Evolutionary conservation across 2,113 vertebrate genomes (phyloP), one percentile per base, ranked within the genome.

Genomic region (Setophaga petechia): DNA sequence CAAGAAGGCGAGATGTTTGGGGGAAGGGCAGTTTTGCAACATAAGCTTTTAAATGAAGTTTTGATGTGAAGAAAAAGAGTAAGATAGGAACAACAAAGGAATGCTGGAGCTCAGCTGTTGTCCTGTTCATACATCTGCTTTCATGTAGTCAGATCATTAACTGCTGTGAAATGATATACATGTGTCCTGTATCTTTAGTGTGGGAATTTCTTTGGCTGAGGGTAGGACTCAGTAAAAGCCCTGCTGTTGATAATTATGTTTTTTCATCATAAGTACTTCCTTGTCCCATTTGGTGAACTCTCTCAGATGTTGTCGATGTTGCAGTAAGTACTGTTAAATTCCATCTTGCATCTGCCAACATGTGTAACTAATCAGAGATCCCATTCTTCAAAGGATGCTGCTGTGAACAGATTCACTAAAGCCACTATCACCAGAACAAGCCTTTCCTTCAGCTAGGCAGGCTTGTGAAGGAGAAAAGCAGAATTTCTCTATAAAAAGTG

Each of bases 251-350:
- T 96, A 84, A 80, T 95, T 94, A 87, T 51, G 67, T 39, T 91
- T 86, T 94, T 95, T 85, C 79, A 78, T 95, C 47, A 0, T 73
- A 88, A 95, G 85, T 80, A 69, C 84, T 95, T 91, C 90, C 91
- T 95, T 79, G 58, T 95, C 78, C 74, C 62, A 75, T 94, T 91
- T 83, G 87, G 78, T 86, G 90, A 77, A 90, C 91, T 95, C 81
- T 89, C 80, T 97, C 92, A 90, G 90, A 95, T 96, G 89, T 83
- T 97, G 94, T 93, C 1, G 17, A 86, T 91, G 61, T 76, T 96
- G 92, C 92, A 94, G 79, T 93, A 88, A 96, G 83, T 61, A 55
- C 71, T 94, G 82, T 90, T 94, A 78, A 95, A 58, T 72, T 85
- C 75, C 27, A 41, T 83, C 92, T 90, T 96, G 75, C 51, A 67